These are phyloP conservation scores for Callionymus lyra DNA, from an alignment of 2,113 vertebrate species.

Conservation along the genomic window DNA sequence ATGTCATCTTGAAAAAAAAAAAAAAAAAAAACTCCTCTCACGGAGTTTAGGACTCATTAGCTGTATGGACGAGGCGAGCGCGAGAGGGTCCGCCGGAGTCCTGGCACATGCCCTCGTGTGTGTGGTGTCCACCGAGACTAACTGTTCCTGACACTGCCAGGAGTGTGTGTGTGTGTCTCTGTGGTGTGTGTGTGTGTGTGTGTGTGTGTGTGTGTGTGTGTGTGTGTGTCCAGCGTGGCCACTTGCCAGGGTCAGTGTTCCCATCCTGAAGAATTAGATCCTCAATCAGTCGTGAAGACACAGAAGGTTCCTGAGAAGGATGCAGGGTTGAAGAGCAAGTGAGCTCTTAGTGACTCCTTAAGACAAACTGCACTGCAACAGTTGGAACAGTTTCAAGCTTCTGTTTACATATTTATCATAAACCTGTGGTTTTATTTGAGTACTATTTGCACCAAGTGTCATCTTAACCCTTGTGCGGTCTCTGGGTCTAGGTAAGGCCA, in stretches of 20 bases:
- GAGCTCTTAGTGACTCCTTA: too few species aligned
- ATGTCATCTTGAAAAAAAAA: too few species aligned
- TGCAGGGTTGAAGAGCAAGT: too few species aligned
- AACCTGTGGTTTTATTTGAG: too few species aligned
- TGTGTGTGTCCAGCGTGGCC: slow-evolving; percentile 42
- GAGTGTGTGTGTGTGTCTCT: slow-evolving; percentile 24
- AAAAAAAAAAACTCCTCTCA: not conserved
- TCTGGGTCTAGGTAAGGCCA: too few species aligned
- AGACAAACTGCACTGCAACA: too few species aligned
- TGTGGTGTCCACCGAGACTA: slow-evolving; percentile 48
- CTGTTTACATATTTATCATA: too few species aligned
- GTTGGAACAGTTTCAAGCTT: too few species aligned
- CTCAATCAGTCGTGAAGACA: slow-evolving; percentile 37
- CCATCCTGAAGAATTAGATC: slow-evolving; percentile 39
- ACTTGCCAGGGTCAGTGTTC: slow-evolving; percentile 38
- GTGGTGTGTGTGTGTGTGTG: slow-evolving; percentile 15
- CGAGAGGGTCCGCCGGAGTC: slow-evolving; percentile 27
- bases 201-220: slow-evolving; percentile 50
- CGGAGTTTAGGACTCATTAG: slow-evolving; percentile 26
- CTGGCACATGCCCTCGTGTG: slow-evolving; percentile 31
- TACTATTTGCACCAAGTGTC: too few species aligned
- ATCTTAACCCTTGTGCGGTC: too few species aligned
- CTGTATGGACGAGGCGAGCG: slow-evolving; percentile 13
- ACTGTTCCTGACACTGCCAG: slow-evolving; percentile 45
- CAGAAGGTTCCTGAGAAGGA: slow-evolving; percentile 10